Evolutionary conservation across 2,113 vertebrate species (phyloP), one percentile per base, ranked within the genome.

Genomic region (Fregata magnificens): DNA sequence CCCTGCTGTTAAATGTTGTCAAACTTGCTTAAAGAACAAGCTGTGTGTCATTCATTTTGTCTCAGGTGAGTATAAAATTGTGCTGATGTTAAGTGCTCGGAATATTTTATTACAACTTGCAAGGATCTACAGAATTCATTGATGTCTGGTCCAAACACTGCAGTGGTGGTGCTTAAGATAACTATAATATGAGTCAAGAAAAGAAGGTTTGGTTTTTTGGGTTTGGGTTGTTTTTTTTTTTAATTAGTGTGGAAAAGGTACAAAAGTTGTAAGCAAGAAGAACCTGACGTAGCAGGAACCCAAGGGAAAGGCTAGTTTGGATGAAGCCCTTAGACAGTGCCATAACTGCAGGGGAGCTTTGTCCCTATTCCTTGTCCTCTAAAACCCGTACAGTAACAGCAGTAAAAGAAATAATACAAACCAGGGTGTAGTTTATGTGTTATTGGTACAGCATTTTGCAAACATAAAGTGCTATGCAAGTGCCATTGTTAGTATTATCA

Each of bases 331-430:
- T 16, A 78, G 32, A 61, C 10, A 50, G 7, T 13, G 10, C 12
- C 44, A 16, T 42, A 62, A 62, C 56, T 59, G 19, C 40, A 73
- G 32, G 38, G 55, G 17, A 86, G 9, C 4, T 31, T 88, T 88
- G 14, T 42, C 10, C 11, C 34, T 45, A 2, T 31, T 53, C 21
- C 6, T 86, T 56, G 44, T 77, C 53, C 71, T 92, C 63, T 74
- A 86, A 88, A 77, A 49, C 29, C 40, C 9, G 2, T 59, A 73
- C 28, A 28, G 12, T 44, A 86, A n/a, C 32, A 93, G 45, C 58
- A 82, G 32, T 77, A 88, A 82, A 93, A 88, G 87, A 90, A 90
- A 92, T 91, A 94, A 94, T 44, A 52, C 42, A 86, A 96, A 88
- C 74, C 14, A 73, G 25, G 53, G 36, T 86, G 42, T 55, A 93